These are phyloP conservation scores for Gallinago solitaria DNA, from an alignment of 2,797 vertebrate species.

Conservation along the genomic window DNA sequence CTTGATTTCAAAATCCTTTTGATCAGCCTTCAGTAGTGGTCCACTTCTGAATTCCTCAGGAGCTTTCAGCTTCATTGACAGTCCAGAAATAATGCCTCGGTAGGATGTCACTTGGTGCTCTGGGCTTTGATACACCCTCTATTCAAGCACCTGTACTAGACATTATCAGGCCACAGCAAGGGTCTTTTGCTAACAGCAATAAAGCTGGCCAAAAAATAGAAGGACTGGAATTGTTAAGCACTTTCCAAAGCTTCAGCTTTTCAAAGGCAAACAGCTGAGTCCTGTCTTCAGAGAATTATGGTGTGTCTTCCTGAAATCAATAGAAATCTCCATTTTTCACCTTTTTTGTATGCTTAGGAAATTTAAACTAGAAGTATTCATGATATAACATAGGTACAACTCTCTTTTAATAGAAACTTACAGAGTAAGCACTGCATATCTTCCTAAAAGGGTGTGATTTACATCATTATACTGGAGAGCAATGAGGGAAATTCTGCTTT, in stretches of 20 bases:
- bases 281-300: background rate
- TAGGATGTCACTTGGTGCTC: slow-evolving; percentile 39
- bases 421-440: background rate
- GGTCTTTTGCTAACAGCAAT: slow-evolving; percentile 34
- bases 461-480: background rate
- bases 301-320: background rate
- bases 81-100: slow-evolving; percentile 44
- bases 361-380: background rate
- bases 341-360: background rate
- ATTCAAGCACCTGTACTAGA: slow-evolving; percentile 43
- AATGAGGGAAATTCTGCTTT: background rate
- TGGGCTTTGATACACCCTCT: slow-evolving; percentile 42
- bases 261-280: slow-evolving; percentile 12
- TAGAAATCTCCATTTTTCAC: background rate
- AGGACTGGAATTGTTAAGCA: slow-evolving; percentile 27
- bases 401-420: background rate
- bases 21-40: slow-evolving; percentile 36
- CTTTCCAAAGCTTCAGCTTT: slow-evolving; percentile 27
- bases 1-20: slow-evolving; percentile 63
- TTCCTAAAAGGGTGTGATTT: background rate
- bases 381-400: background rate
- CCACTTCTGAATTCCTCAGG: slow-evolving; percentile 39
- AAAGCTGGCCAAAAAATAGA: background rate
- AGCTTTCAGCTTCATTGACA: slow-evolving; percentile 43
- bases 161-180: slow-evolving; percentile 56